Conservation (phyloP, 1,140 invertebrate genomes). For the Scylla paramamosain region DNA sequence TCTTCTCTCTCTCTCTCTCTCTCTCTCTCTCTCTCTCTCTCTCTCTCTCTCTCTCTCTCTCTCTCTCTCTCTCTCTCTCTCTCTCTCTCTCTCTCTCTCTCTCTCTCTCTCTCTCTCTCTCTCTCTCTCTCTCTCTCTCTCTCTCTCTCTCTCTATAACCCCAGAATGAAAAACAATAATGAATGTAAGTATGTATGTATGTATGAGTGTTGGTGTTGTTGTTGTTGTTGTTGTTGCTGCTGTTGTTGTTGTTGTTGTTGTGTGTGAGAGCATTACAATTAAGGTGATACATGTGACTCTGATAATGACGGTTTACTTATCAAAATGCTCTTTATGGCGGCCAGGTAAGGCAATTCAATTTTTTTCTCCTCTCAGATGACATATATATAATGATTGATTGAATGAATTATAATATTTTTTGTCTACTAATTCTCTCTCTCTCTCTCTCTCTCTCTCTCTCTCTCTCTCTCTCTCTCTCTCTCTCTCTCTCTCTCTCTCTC, state of each 20-base stretch:
- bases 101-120: too few species aligned
- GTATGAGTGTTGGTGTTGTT: not conserved
- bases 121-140: too few species aligned
- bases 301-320: conserved; percentile 71
- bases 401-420: conserved; percentile 5
- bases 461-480: not conserved
- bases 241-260: too few species aligned
- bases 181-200: not conserved
- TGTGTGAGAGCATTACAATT: too few species aligned
- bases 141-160: too few species aligned
- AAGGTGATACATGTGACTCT: not conserved
- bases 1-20: too few species aligned
- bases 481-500: not conserved
- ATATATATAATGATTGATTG: not conserved
- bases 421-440: not conserved
- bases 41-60: too few species aligned
- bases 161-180: too few species aligned
- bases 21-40: too few species aligned
- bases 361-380: conserved; percentile 67
- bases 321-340: conserved; percentile 68
- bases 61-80: too few species aligned
- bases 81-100: too few species aligned
- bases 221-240: too few species aligned
- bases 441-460: conserved; percentile 13
- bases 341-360: conserved; percentile 65